Evolutionary conservation across 1,140 invertebrate genomes (phyloP).

Genomic region (Ceratoteleas bidentatus): DNA sequence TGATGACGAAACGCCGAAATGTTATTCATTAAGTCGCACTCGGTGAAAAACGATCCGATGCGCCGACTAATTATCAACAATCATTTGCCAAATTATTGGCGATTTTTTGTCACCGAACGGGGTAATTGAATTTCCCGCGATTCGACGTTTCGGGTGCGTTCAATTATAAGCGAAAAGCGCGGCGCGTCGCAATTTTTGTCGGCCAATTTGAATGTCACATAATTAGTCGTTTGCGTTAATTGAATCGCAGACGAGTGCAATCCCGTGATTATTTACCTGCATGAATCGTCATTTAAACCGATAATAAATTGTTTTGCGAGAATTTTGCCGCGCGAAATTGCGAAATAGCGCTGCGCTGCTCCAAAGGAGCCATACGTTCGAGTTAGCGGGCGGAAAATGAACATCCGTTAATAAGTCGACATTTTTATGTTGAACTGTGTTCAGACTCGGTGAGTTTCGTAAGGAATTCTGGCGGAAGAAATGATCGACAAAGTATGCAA

Average conservation of each 20-base stretch:
- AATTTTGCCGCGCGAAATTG: conserved; percentile 21
- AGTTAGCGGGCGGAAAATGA: conserved; percentile 17
- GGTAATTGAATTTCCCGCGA: conserved; percentile 3
- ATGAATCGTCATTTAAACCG: conserved; percentile 37
- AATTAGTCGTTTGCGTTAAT: conserved; percentile 32
- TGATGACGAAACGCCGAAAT: not conserved
- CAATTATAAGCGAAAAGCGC: conserved; percentile 10
- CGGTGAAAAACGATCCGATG: not conserved
- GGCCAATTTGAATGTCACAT: conserved; percentile 29
- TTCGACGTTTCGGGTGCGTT: conserved; percentile 7
- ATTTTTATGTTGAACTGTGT: conserved; percentile 15
- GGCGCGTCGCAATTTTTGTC: conserved; percentile 7
- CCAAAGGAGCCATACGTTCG: conserved; percentile 18
- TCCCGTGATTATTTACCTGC: conserved; percentile 25
- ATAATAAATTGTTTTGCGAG: conserved; percentile 38
- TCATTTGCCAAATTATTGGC: not conserved
- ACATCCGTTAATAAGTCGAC: conserved; percentile 34
- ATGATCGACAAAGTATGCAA: too few relatives aligned
- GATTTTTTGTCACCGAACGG: conserved; percentile 6
- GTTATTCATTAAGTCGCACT: not conserved
- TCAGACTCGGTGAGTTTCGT: not conserved
- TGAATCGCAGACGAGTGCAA: conserved; percentile 25
- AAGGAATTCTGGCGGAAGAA: not conserved
- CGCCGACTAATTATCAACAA: not conserved
- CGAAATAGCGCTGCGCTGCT: conserved; percentile 12